Base-by-base conservation (phyloP, 1,140 invertebrate genomes). In the Pygmarrhopalites habei region DNA sequence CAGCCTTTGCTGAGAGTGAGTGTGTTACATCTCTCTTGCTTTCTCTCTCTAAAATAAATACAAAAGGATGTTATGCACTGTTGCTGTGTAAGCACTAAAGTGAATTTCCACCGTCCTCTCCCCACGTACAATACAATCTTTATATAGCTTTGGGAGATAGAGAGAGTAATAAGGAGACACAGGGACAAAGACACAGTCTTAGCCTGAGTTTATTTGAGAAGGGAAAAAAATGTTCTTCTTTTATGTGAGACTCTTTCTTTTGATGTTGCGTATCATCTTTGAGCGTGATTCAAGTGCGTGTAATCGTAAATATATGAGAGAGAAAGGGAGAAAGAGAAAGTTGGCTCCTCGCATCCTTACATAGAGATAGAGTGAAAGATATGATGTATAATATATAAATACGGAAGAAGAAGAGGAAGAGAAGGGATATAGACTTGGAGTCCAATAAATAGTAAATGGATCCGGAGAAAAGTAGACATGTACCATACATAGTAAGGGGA, bases 381-480 rank as follows among this genome's bases (percentile, higher is more conserved):
- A 19, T 5, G 23, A 7, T 47, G 17, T 47, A 47, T 12, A 47
- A 10, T 7, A 5, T 47, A 25, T 25, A 47, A 5, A 5, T 12
- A 21, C 5, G 25, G 29, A 53, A 26, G 28, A 30, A 25, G 23
- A 53, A 23, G 23, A 53, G 51, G 44, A 47, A 30, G 51, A 53
- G 51, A 12, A 26, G 23, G 47, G 46, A 15, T 49, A 19, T 10
- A 49, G 10, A 49, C 21, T n/a, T 23, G 21, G 10, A 14, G 7
- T 49, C 10, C 35, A 23, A 49, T 23, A 49, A 49, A 49, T n/a
- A 49, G 46, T 49, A 21, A 49, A 49, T n/a, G 23, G 10, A n/a
- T n/a, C 23, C 23, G 5, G 7, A 12, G 46, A n/a, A 23, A 19
- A n/a, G 10, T 7, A 10, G 10, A 19, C 46, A 49, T 49, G 23